Base-by-base conservation (phyloP, 1,140 invertebrate genomes). In the Lethrus apterus region DNA sequence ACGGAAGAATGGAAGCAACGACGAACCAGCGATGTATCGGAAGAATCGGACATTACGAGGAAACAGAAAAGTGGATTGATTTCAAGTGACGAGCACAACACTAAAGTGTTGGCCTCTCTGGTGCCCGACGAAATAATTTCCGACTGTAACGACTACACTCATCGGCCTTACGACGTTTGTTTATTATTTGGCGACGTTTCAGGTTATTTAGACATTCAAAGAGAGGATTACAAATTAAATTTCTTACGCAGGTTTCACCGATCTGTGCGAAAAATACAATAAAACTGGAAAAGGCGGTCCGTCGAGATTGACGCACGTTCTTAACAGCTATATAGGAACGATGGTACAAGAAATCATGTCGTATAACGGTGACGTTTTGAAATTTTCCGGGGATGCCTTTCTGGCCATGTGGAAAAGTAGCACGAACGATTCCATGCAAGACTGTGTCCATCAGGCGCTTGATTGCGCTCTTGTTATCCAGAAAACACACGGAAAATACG, bases 361-460 rank as follows among this genome's bases (percentile, higher is more conserved):
- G 0, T 75, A 77, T 41, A 69, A 74, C 14, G 80, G 79, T 0
- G 80, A 83, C 51, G 69, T 82, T n/a, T 56, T 81, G 0, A 81
- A 81, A 60, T 81, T 80, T 58, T 78, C 79, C 2, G 79, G 79
- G 0, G 79, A 82, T 56, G 79, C 80, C 13, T 81, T 83, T 55
- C 44, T 63, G 2, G 55, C 59, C 1, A 32, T 63, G 20, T 63
- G 57, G 57, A 63, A 61, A 46, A 49, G 54, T 34, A 48, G 51
- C 31, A 17, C 73, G 67, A 67, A 63, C 19, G 61, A 71, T 26
- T 58, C 70, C 4, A 76, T 80, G 71, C 66, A 71, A 31, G 73
- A 77, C 50, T 63, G 74, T 3, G 74, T 79, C 0, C 69, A 75
- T 15, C 68, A 72, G 36, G 77, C 77, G 0, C 73, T 81, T 18